A percentile compares a stretch with the other conserved stretches of the same genome.
Evolutionary conservation across 2,888 invertebrate genomes (phyloP).

Genomic region (Caenorhabditis sp.): DNA sequence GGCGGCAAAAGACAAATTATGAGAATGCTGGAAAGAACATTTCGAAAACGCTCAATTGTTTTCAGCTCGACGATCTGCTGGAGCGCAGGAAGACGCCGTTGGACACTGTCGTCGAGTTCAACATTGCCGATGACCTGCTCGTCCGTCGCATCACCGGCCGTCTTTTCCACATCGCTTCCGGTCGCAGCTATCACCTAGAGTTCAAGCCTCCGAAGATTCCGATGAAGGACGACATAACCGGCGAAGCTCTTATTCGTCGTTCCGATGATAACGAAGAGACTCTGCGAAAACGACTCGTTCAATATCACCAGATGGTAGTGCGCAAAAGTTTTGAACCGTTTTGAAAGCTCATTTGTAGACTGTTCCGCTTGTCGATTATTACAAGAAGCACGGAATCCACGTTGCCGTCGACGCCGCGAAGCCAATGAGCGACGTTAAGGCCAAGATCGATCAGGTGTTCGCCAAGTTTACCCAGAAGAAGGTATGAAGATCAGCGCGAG

Average conservation of each 20-base stretch:
- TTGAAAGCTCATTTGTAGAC: constrained; percentile 86
- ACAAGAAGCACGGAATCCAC: constrained; percentile 73
- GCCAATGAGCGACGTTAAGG: constrained; percentile 68
- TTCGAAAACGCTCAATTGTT: no score
- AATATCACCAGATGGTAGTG: constrained; percentile 85
- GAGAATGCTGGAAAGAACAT: no score
- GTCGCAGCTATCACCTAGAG: constrained; percentile 89
- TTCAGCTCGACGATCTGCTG: constrained; percentile 89
- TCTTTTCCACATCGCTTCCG: constrained; percentile 90
- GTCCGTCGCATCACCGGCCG: constrained; percentile 84
- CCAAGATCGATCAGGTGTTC: constrained; percentile 74
- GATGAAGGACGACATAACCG: constrained; percentile 87
- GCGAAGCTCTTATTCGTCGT: constrained; percentile 90
- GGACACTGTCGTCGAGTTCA: constrained; percentile 94
- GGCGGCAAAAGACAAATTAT: no score
- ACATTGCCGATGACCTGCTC: constrained; percentile 90
- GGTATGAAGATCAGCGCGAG: constrained; percentile 52
- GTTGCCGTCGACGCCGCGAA: constrained; percentile 71
- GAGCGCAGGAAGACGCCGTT: constrained; percentile 87
- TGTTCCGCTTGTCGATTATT: constrained; percentile 87
- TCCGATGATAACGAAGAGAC: constrained; percentile 95
- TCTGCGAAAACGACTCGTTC: constrained; percentile 88
- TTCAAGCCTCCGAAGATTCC: constrained; percentile 91
- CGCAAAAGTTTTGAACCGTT: no score
- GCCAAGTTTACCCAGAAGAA: constrained; percentile 70